These are phyloP conservation scores for Lamellibrachia satsuma DNA, from an alignment of 2,888 invertebrate species.

Conservation along the genomic window DNA sequence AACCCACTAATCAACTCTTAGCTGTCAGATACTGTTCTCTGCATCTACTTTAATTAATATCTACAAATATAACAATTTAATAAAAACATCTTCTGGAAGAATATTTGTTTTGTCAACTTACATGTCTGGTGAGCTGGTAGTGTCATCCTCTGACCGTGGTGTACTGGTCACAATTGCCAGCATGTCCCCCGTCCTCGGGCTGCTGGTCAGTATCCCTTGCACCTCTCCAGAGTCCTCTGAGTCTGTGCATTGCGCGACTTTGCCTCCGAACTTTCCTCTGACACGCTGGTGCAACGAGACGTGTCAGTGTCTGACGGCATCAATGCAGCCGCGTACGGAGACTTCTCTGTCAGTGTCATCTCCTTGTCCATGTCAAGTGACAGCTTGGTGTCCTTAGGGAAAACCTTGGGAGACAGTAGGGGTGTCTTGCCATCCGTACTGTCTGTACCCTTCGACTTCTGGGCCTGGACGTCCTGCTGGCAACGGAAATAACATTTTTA, in stretches of 20 bases:
- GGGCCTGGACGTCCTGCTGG: background rate
- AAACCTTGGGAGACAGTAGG: background rate
- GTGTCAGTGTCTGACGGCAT: constrained; percentile 43
- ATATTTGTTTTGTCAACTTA: constrained; percentile 25
- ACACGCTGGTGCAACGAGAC: constrained; percentile 55
- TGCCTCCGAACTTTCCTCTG: constrained; percentile 47
- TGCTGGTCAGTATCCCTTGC: constrained; percentile 1
- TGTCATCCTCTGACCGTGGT: constrained; percentile 31
- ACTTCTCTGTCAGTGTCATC: background rate
- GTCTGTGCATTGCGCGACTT: constrained; percentile 17
- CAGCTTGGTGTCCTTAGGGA: background rate
- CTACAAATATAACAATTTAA: no score
- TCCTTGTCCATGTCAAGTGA: background rate
- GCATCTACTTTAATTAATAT: no score
- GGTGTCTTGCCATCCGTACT: background rate
- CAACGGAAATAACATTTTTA: background rate
- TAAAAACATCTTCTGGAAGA: background rate
- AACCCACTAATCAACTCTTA: no score
- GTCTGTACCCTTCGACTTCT: background rate
- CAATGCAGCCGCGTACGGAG: background rate
- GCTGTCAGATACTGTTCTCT: no score
- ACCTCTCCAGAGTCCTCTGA: constrained; percentile 23
- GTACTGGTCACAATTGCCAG: background rate
- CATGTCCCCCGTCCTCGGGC: constrained; percentile 23
- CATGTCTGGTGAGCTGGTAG: constrained; percentile 35